phyloP scores from a whole-genome alignment of 2,888 invertebrate genomes.

The Epistrophella euchroma region DNA sequence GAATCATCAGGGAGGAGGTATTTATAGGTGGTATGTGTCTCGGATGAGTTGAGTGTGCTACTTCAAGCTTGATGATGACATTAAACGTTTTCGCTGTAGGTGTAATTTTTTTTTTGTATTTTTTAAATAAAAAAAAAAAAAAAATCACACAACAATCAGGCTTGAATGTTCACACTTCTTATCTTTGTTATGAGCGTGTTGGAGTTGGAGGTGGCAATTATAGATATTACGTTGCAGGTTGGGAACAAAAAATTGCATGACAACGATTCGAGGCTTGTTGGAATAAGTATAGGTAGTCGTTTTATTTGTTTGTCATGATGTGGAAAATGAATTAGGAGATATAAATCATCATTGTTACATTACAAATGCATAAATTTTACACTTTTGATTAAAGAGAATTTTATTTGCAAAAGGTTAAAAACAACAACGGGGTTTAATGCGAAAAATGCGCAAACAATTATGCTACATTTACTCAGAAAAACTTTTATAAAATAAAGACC shows the following conservation, averaged over 20 bases:
- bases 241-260: conserved; percentile 58
- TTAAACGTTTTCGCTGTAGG: conserved; percentile 59
- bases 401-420: too few species aligned
- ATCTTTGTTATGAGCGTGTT: conserved; percentile 55
- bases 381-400: neutral
- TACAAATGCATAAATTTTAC: neutral
- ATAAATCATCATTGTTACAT: neutral
- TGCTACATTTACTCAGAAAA: too few species aligned
- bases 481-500: too few species aligned
- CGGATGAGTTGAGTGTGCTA: conserved; percentile 42
- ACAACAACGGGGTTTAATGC: too few species aligned
- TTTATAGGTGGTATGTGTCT: neutral
- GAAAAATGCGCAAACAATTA: too few species aligned
- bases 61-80: conserved; percentile 67
- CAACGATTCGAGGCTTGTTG: conserved; percentile 22
- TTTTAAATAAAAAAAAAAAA: conserved; percentile 25
- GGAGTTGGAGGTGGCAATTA: conserved; percentile 48
- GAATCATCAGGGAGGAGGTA: conserved; percentile 21
- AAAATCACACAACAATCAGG: conserved; percentile 64
- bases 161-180: conserved; percentile 65
- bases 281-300: conserved; percentile 10
- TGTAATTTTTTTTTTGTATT: conserved; percentile 14
- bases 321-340: neutral
- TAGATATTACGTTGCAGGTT: conserved; percentile 58
- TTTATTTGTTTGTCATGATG: conserved; percentile 10